These are phyloP conservation scores for Falco concolor DNA, from an alignment of 2,797 vertebrate species.

Conservation along the genomic window DNA sequence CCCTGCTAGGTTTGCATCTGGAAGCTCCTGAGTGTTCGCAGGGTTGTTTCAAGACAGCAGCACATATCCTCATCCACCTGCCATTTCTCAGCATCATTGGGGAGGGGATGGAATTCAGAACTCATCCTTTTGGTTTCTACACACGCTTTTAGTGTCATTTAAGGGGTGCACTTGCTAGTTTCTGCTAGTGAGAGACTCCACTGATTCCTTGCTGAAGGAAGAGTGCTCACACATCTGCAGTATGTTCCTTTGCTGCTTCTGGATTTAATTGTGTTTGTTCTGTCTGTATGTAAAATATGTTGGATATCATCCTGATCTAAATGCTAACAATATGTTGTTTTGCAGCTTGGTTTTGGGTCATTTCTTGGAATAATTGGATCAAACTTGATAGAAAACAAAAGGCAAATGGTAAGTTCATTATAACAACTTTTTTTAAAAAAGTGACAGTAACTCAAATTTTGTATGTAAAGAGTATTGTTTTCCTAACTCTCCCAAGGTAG, in stretches of 20 bases:
- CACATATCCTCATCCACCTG: slow-evolving; percentile 5
- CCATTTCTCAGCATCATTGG: slow-evolving; percentile 22
- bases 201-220: slow-evolving; percentile 11
- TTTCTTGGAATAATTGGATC: slow-evolving; percentile 98
- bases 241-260: slow-evolving; percentile 36
- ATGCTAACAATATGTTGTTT: slow-evolving; percentile 57
- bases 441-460: neutral
- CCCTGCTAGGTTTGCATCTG: neutral
- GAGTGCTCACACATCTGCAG: neutral
- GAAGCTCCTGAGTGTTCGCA: neutral
- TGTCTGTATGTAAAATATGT: neutral
- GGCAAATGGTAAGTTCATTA: slow-evolving; percentile 92
- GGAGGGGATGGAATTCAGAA: neutral
- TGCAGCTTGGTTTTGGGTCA: slow-evolving; percentile 95
- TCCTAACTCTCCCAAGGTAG: neutral
- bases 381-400: slow-evolving; percentile 98
- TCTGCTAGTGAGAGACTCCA: neutral
- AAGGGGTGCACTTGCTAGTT: neutral
- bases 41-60: neutral
- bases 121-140: slow-evolving; percentile 41
- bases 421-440: neutral
- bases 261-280: neutral
- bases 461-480: neutral
- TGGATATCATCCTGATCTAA: neutral
- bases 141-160: neutral